Percentiles rank a stretch among this genome's conserved stretches.
Evolutionary conservation across 1,140 invertebrate species (phyloP).

Genomic region (Ooceraea biroi): DNA sequence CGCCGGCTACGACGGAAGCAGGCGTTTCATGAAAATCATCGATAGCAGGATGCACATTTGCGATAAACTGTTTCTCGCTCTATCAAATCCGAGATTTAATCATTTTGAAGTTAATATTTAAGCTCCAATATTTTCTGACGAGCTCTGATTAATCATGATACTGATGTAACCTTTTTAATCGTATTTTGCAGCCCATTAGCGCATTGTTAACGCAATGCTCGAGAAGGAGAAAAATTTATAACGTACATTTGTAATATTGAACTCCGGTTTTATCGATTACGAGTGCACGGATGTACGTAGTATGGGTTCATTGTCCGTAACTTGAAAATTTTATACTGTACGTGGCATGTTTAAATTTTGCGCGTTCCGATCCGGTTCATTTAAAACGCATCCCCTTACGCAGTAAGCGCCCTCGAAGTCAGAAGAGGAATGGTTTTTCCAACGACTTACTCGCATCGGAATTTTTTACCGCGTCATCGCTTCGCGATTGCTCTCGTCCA

Average conservation of each 20-base stretch:
- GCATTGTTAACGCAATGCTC: too few relatives aligned
- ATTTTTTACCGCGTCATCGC: background rate
- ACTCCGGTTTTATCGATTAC: too few relatives aligned
- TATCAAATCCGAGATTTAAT: background rate
- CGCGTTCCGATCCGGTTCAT: too few relatives aligned
- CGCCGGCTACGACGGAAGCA: background rate
- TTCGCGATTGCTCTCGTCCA: background rate
- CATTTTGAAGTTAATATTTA: too few relatives aligned
- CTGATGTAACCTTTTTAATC: too few relatives aligned
- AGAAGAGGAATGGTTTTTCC: background rate
- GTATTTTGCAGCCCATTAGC: too few relatives aligned
- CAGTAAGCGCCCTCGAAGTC: background rate
- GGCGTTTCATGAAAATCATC: background rate
- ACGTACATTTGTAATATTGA: too few relatives aligned
- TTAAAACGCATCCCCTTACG: background rate
- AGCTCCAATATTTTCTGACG: too few relatives aligned
- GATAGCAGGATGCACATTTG: background rate
- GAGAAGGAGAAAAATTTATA: too few relatives aligned
- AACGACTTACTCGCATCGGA: background rate
- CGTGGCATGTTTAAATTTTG: background rate
- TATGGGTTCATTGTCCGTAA: background rate
- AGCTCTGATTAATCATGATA: too few relatives aligned
- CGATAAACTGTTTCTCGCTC: background rate
- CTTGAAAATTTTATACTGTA: slow-evolving; percentile 6
- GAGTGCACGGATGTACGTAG: too few relatives aligned